Evolutionary conservation across 2,888 invertebrate species (phyloP), one percentile per base, ranked within the genome.

Genomic region (Hybos culiciformis): DNA sequence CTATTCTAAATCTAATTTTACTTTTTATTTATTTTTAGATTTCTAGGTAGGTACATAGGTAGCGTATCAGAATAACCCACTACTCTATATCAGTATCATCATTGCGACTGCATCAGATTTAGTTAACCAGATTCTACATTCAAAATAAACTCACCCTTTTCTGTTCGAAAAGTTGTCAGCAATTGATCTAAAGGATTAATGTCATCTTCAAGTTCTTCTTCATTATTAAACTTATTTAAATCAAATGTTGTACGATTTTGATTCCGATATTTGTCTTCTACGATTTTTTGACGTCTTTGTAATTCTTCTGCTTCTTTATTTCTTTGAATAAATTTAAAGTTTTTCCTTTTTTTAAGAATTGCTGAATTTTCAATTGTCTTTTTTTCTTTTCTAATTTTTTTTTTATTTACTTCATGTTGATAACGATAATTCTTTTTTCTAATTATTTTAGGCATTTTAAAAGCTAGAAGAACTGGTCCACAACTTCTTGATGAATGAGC

Each of bases 191-290:
- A 69, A 4, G 69, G 63, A 61, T 77, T 64, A 33, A 56, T 53
- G 45, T 67, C 68, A 43, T 73, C 72, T 46, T 73, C 73, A n/a
- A 73, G 71, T 18, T 67, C 66, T 44, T 69, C 70, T 14, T 46
- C 43, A 12, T 42, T 46, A 15, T 40, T 44, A 1, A 40, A 42
- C 4, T 45, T 33, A 8, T 32, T 17, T 8, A 45, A 37, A 2
- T 38, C 37, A 1, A 8, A 14, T 9, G 8, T 1, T 21, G 34
- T 41, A 34, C 24, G 23, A 14, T 36, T 29, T 49, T 51, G 37
- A n/a, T 43, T 31, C 39, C 43, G 49, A 38, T 51, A 50, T 17
- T 49, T 49, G 17, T 51, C 46, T 38, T 54, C 53, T 41, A 54
- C 37, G 37, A 50, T 43, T 42, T 46, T 54, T 29, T 57, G 55